Evolutionary conservation across 2,113 vertebrate genomes (phyloP), one percentile per base, ranked within the genome.

Genomic region (Tenrec ecaudatus): DNA sequence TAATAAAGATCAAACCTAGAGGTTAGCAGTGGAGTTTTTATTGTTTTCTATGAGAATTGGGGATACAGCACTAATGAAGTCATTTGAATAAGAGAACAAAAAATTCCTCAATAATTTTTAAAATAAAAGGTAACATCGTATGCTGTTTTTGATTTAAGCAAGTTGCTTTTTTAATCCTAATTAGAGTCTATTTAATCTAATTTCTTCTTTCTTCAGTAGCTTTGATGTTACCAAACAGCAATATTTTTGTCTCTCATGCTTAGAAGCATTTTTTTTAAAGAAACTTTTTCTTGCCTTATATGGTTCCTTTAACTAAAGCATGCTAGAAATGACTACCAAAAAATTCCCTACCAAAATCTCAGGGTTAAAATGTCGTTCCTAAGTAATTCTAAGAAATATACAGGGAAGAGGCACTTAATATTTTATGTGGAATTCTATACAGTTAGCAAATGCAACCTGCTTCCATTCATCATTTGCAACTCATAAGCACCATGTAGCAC

Each of bases 1-100:
- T 36, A 82, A 82, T 88, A 82, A 92, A 89, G n/a, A 69, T 40
- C 23, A 89, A 94, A 77, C 80, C 19, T 53, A 66, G 71, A 36
- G 23, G 23, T 33, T 87, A 69, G 36, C 82, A 66, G 22, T 85
- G 85, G 62, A 71, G 25, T 69, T 87, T 92, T 79, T 68, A 73
- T 57, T 68, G 73, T 66, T 81, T 92, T 94, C 38, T 40, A 17
- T 68, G 66, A 86, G 57, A 92, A 60, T 66, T 75, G 27, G 81
- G 22, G 40, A 84, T 86, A 29, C 1, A 62, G 43, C 17, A 53
- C n/a, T 82, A 86, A 57, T 38, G 17, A 94, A 86, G 12, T 36
- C 33, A 86, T 6, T 43, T 64, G 71, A 90, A 23, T 47, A 66
- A 69, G 27, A 83, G 5, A 89, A 36, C 1, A 66, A n/a, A 78